Evolutionary conservation across 2,888 invertebrate species (phyloP).

Genomic region (Phragmatobia fuliginosa): DNA sequence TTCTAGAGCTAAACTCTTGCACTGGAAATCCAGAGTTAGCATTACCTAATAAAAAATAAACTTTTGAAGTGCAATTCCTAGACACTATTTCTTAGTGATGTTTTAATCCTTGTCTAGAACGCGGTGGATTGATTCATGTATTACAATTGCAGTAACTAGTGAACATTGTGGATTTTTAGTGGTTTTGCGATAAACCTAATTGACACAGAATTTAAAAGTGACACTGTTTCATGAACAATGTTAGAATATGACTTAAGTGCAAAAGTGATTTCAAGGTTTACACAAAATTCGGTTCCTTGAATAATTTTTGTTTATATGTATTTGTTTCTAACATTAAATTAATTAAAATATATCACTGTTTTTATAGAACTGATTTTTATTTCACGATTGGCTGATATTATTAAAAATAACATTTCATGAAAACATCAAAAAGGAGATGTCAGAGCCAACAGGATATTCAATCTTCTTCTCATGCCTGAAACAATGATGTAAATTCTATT

Average conservation of each 20-base stretch:
- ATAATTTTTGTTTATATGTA: constrained; percentile 37
- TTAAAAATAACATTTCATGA: neutral
- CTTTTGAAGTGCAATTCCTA: constrained; percentile 46
- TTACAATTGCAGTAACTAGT: constrained; percentile 40
- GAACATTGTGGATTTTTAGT: constrained; percentile 48
- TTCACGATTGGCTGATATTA: constrained; percentile 1
- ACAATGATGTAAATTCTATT: constrained; percentile 55
- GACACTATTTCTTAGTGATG: constrained; percentile 38
- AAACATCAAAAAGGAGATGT: constrained; percentile 85
- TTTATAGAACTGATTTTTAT: constrained; percentile 17
- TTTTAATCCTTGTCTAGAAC: constrained; percentile 28
- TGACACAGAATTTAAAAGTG: constrained; percentile 39
- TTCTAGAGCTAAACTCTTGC: constrained; percentile 43
- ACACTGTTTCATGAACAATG: constrained; percentile 34
- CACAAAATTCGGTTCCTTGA: constrained; percentile 32
- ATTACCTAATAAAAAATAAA: constrained; percentile 26
- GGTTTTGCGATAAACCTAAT: constrained; percentile 34
- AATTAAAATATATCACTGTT: constrained; percentile 25
- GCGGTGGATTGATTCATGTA: constrained; percentile 34
- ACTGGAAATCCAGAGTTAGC: constrained; percentile 39
- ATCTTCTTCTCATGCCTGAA: constrained; percentile 83
- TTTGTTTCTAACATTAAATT: constrained; percentile 27
- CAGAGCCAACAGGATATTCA: constrained; percentile 85
- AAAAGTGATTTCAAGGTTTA: constrained; percentile 40
- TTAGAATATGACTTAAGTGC: constrained; percentile 41